Percentiles rank a stretch among this genome's conserved stretches.
phyloP scores from a whole-genome alignment of 2,888 invertebrate species.

The Boloria selene region DNA sequence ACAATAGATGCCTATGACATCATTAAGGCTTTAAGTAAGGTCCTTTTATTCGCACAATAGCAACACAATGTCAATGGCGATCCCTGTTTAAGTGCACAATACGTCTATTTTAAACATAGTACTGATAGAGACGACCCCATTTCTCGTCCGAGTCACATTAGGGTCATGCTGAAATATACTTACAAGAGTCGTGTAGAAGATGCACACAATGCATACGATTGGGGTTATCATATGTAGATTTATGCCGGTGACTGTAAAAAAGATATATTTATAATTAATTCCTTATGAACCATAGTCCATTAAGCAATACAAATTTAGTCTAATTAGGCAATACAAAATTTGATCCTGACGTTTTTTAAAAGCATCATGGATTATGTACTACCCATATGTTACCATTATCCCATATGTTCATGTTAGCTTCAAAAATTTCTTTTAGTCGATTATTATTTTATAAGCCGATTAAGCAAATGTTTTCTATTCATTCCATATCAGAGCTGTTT shows the following conservation, averaged over 20 bases:
- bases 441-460: too few relatives aligned
- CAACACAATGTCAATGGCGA: slow-evolving; percentile 16
- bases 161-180: slow-evolving; percentile 63
- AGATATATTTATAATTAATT: slow-evolving; percentile 3
- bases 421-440: too few relatives aligned
- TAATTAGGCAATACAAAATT: too few relatives aligned
- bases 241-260: slow-evolving; percentile 88
- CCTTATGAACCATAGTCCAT: too few relatives aligned
- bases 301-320: too few relatives aligned
- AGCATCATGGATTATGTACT: too few relatives aligned
- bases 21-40: not conserved
- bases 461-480: too few relatives aligned
- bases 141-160: slow-evolving; percentile 40
- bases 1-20: too few relatives aligned
- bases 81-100: slow-evolving; percentile 21
- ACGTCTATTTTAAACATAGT: slow-evolving; percentile 20
- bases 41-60: slow-evolving; percentile 10
- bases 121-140: slow-evolving; percentile 24
- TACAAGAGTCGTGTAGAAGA: slow-evolving; percentile 95
- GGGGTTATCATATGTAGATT: slow-evolving; percentile 90
- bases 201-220: slow-evolving; percentile 92
- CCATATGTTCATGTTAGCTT: too few relatives aligned
- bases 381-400: too few relatives aligned
- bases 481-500: too few relatives aligned
- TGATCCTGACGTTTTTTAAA: too few relatives aligned